phyloP scores from a whole-genome alignment of 2,797 vertebrate species.

The Antennarius maculatus region DNA sequence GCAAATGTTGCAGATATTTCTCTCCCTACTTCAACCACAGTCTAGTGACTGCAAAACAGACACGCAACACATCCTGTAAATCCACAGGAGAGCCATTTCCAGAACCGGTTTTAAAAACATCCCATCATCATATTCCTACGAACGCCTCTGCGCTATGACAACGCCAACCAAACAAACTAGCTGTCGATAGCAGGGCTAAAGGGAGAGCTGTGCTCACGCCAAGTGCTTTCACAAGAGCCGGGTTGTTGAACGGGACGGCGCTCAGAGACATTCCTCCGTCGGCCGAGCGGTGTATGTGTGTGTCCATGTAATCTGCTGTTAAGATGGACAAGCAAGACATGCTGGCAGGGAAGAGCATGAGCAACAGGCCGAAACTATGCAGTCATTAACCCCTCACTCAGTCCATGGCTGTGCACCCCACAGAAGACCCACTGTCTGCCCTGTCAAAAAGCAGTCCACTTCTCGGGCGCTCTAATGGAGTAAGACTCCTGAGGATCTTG shows the following conservation, averaged over 20 bases:
- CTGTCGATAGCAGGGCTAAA: slow-evolving; percentile 51
- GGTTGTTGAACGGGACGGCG: slow-evolving; percentile 24
- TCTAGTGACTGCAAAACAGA: background rate
- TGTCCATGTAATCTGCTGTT: slow-evolving; percentile 58
- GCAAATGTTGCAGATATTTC: background rate
- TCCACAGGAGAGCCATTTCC: slow-evolving; percentile 9
- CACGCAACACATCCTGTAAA: slow-evolving; percentile 31
- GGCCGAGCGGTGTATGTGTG: slow-evolving; percentile 37
- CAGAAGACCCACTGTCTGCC: slow-evolving; percentile 64
- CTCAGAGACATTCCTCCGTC: slow-evolving; percentile 49
- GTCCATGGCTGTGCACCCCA: slow-evolving; percentile 37
- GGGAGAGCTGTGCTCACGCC: slow-evolving; percentile 39
- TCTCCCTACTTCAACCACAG: background rate
- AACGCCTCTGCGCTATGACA: slow-evolving; percentile 47
- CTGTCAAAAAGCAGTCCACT: slow-evolving; percentile 15
- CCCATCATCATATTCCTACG: slow-evolving; percentile 47
- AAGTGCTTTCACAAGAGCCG: slow-evolving; percentile 47
- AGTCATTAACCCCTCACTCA: slow-evolving; percentile 64
- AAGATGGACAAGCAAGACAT: slow-evolving; percentile 56
- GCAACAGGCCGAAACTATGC: slow-evolving; percentile 57
- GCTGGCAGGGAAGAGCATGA: slow-evolving; percentile 43
- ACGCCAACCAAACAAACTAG: slow-evolving; percentile 60
- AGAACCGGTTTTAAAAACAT: slow-evolving; percentile 42
- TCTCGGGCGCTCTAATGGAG: slow-evolving; percentile 23
- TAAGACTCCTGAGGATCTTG: slow-evolving; percentile 30